A percentile compares a stretch with the other conserved stretches of the same genome.
Conservation (phyloP, 2,888 invertebrate genomes). For the Cephus pygmeus region DNA sequence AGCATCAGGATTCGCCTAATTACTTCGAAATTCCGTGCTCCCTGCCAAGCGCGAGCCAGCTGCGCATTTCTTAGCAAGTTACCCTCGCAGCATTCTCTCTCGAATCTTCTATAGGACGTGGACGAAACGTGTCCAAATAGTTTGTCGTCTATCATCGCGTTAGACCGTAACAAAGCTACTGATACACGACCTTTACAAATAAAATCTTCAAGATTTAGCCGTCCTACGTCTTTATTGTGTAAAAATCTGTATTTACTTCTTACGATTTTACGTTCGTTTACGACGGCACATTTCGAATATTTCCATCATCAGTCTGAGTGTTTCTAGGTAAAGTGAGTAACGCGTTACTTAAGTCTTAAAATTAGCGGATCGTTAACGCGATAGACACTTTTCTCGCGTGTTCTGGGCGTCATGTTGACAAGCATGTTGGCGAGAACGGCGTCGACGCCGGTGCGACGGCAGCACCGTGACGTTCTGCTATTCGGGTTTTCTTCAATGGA, state of each 20-base stretch:
- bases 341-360: background rate
- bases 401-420: background rate
- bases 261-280: too few relatives aligned
- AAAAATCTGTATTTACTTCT: too few relatives aligned
- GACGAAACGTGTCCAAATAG: too few relatives aligned
- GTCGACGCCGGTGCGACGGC: background rate
- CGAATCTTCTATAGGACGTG: too few relatives aligned
- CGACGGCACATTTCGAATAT: too few relatives aligned
- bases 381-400: background rate
- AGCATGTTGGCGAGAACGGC: background rate
- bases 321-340: background rate
- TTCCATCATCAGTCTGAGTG: too few relatives aligned
- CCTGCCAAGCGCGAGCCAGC: conserved; percentile 39
- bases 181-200: too few relatives aligned
- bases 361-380: conserved; percentile 4
- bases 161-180: too few relatives aligned
- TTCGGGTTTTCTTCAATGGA: background rate
- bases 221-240: too few relatives aligned
- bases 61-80: conserved; percentile 27
- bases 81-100: too few relatives aligned
- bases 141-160: too few relatives aligned
- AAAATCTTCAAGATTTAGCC: too few relatives aligned
- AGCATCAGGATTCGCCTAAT: conserved; percentile 48
- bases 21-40: conserved; percentile 41
- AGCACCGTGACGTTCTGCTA: background rate